These are phyloP conservation scores for Lasioglossum figueresi DNA, from an alignment of 2,888 invertebrate species.

Conservation along the genomic window DNA sequence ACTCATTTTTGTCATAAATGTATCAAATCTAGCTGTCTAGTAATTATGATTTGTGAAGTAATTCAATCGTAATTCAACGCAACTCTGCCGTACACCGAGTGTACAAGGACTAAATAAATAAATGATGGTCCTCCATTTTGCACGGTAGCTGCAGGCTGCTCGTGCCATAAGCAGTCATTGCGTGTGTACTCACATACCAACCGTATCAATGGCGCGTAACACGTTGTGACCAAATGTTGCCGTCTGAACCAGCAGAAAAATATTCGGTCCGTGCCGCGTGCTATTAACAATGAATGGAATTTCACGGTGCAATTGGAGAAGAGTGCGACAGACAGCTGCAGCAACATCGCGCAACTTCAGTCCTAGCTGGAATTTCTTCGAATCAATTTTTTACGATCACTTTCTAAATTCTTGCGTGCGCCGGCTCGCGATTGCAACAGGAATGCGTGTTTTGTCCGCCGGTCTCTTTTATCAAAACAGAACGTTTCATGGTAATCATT, in stretches of 20 bases:
- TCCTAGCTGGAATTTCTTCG: slow-evolving; percentile 15
- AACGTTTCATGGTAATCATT: neutral
- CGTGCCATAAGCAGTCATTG: neutral
- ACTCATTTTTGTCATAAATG: too few relatives aligned
- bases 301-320: slow-evolving; percentile 8
- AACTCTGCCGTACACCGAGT: too few relatives aligned
- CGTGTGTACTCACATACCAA: slow-evolving; percentile 5
- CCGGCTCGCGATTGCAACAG: neutral
- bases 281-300: slow-evolving; percentile 3
- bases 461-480: neutral
- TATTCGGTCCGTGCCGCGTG: slow-evolving; percentile 21
- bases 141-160: neutral
- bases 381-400: slow-evolving; percentile 15
- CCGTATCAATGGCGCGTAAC: slow-evolving; percentile 34
- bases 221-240: slow-evolving; percentile 56
- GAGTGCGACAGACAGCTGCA: neutral
- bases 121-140: neutral
- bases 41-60: too few relatives aligned
- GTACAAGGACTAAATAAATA: neutral
- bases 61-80: too few relatives aligned
- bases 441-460: neutral
- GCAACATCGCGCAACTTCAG: neutral
- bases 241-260: slow-evolving; percentile 35
- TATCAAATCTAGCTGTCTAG: too few relatives aligned
- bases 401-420: slow-evolving; percentile 30